Evolutionary conservation across 2,797 vertebrate species (phyloP).

Genomic region (Sarcoramphus papa): DNA sequence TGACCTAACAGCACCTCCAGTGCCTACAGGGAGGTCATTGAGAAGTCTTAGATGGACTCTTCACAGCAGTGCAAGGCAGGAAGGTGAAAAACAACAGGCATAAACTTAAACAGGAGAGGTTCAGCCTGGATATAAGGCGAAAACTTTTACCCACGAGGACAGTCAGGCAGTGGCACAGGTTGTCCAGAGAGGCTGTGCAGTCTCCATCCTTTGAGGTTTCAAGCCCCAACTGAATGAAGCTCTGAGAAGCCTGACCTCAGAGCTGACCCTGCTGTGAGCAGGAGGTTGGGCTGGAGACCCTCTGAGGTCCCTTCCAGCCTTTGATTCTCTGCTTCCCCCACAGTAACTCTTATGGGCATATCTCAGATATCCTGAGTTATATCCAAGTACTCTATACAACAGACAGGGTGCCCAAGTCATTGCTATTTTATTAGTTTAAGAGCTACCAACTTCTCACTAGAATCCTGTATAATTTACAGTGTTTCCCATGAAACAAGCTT

Average conservation of each 20-base stretch:
- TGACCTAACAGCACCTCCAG: not conserved
- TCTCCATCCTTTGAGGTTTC: not conserved
- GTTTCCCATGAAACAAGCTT: not conserved
- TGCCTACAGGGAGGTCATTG: fast-evolving
- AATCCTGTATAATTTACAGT: not conserved
- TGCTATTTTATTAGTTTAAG: not conserved
- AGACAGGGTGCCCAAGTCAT: not conserved
- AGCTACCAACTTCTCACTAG: not conserved
- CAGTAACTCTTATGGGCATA: fast-evolving
- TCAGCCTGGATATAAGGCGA: not conserved
- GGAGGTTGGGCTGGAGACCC: not conserved
- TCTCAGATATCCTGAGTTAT: not conserved
- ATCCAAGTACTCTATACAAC: not conserved
- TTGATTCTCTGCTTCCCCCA: not conserved
- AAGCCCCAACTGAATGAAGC: not conserved
- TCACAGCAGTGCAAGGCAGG: not conserved
- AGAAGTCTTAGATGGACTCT: not conserved
- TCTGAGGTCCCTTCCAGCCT: not conserved
- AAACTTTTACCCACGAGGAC: not conserved
- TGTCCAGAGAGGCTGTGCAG: not conserved
- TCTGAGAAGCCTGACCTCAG: not conserved
- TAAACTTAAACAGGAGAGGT: not conserved
- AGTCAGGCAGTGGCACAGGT: not conserved
- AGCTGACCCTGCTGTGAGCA: not conserved
- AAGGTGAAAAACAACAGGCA: not conserved